phyloP scores from a whole-genome alignment of 2,797 vertebrate species.

The Etheostoma perlongum region DNA sequence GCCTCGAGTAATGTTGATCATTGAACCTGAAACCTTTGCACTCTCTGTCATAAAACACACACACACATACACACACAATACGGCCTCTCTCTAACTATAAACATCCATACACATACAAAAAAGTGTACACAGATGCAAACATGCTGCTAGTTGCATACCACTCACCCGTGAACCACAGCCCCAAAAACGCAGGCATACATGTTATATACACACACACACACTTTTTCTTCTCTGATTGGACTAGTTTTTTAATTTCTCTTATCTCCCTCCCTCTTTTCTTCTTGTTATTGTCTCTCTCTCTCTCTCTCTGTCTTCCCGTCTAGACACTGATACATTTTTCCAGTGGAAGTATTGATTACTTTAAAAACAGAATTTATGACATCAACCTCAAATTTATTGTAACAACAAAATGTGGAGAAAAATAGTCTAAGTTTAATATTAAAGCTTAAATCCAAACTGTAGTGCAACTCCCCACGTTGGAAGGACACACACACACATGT shows the following conservation, averaged over 20 bases:
- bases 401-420: not conserved
- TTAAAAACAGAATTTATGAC: slow-evolving; percentile 16
- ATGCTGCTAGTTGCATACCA: slow-evolving; percentile 7
- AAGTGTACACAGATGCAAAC: slow-evolving; percentile 33
- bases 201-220: slow-evolving; percentile 33
- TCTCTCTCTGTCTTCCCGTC: not conserved
- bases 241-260: slow-evolving; percentile 1
- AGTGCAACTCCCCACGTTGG: not conserved
- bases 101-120: slow-evolving; percentile 31
- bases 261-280: not conserved
- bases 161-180: slow-evolving; percentile 35
- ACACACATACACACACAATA: too few relatives aligned
- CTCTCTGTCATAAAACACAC: too few relatives aligned
- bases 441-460: not conserved
- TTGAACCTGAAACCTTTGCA: too few relatives aligned
- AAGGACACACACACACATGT: not conserved
- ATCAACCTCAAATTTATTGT: slow-evolving; percentile 15
- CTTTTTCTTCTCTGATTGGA: slow-evolving; percentile 3
- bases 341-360: slow-evolving; percentile 22
- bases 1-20: too few relatives aligned
- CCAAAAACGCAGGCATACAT: slow-evolving; percentile 49
- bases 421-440: not conserved
- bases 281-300: not conserved
- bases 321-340: slow-evolving; percentile 10
- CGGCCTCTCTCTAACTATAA: slow-evolving; percentile 22